Conservation (phyloP, 2,888 invertebrate genomes). For the Ceraclea dissimilis region DNA sequence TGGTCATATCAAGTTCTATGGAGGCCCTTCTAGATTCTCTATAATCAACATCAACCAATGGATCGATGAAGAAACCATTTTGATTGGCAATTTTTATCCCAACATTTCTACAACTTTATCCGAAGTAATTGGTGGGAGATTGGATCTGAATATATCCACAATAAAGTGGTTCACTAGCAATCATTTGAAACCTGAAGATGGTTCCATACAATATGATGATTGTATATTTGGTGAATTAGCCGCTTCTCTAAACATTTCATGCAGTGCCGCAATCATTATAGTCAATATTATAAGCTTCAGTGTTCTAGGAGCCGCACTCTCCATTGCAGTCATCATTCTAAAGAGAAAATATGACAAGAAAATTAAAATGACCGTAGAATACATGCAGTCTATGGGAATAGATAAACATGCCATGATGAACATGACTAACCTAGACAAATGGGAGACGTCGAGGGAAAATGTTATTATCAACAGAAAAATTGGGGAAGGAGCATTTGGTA, state of each 20-base stretch:
- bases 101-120: conserved; percentile 39
- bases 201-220: conserved; percentile 47
- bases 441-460: conserved; percentile 78
- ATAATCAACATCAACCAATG: conserved; percentile 55
- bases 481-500: conserved; percentile 89
- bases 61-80: conserved; percentile 39
- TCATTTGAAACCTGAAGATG: conserved; percentile 59
- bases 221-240: conserved; percentile 67
- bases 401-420: conserved; percentile 37
- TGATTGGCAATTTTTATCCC: conserved; percentile 54
- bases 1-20: conserved; percentile 61
- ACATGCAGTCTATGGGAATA: conserved; percentile 64
- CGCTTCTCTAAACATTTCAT: conserved; percentile 57
- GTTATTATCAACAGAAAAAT: conserved; percentile 80
- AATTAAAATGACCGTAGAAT: conserved; percentile 56
- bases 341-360: conserved; percentile 61
- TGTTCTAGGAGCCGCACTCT: conserved; percentile 46
- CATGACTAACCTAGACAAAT: conserved; percentile 62
- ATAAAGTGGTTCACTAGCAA: conserved; percentile 60
- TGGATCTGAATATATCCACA: conserved; percentile 40
- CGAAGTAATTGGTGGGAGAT: conserved; percentile 44
- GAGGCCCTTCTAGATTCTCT: conserved; percentile 60
- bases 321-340: conserved; percentile 55
- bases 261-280: conserved; percentile 64
- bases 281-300: conserved; percentile 55